Evolutionary conservation across 2,797 vertebrate genomes (phyloP).

Genomic region (Lerista edwardsae): DNA sequence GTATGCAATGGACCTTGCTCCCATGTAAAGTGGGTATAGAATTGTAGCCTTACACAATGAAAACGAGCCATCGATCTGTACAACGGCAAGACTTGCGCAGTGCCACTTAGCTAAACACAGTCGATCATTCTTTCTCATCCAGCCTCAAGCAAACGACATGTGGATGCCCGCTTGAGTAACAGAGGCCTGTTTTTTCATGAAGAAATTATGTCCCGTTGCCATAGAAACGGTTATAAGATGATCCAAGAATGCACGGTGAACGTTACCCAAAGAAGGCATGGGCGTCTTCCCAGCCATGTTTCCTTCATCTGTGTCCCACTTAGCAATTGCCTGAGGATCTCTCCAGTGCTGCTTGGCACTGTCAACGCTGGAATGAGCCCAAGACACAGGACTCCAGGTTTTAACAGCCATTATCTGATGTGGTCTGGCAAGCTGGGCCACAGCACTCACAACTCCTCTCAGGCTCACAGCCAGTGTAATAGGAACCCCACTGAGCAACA

Average conservation of each 20-base stretch:
- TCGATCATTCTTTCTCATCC: slow-evolving; percentile 40
- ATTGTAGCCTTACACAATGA: neutral
- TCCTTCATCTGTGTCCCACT: neutral
- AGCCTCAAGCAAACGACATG: slow-evolving; percentile 52
- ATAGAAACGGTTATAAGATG: slow-evolving; percentile 66
- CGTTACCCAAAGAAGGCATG: neutral
- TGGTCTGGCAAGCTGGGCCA: neutral
- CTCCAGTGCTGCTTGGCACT: slow-evolving; percentile 15
- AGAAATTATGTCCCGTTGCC: slow-evolving; percentile 63
- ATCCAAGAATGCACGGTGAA: slow-evolving; percentile 50
- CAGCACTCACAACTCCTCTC: neutral
- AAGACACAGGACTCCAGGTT: neutral
- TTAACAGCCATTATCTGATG: slow-evolving; percentile 6
- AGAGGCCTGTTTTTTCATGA: slow-evolving; percentile 68
- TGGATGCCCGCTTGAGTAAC: slow-evolving; percentile 56
- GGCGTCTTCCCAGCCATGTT: slow-evolving; percentile 31
- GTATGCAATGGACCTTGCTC: too few relatives aligned
- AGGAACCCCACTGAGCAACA: neutral
- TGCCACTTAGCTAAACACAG: neutral
- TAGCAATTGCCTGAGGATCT: neutral
- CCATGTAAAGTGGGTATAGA: too few relatives aligned
- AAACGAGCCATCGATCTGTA: slow-evolving; percentile 21
- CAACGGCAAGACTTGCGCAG: slow-evolving; percentile 6
- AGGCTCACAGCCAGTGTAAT: neutral
- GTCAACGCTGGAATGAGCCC: neutral